Conservation (phyloP, 2,888 invertebrate species). For the Oscheius sp. region DNA sequence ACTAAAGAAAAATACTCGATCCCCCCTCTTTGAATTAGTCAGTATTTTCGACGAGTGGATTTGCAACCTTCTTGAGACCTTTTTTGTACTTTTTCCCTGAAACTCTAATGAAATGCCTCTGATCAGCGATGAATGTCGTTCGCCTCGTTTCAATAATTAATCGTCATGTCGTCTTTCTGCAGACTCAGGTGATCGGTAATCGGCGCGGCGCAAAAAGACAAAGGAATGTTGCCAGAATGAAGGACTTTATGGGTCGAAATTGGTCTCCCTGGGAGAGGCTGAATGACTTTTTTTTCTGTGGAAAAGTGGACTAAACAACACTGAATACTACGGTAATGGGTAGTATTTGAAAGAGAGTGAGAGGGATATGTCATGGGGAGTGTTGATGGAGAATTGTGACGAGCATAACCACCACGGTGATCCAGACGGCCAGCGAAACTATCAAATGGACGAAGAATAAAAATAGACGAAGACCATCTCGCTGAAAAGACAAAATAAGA, state of each 20-base stretch:
- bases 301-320: not conserved
- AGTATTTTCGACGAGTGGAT: too few species aligned
- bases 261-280: constrained; percentile 15
- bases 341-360: not conserved
- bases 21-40: too few species aligned
- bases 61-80: too few species aligned
- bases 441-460: constrained; percentile 50
- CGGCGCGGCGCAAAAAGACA: not conserved
- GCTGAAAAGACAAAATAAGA: not conserved
- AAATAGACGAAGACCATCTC: constrained; percentile 40
- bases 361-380: constrained; percentile 35
- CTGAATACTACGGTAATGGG: not conserved
- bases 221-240: not conserved
- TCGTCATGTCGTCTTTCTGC: not conserved
- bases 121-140: not conserved
- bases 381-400: constrained; percentile 50
- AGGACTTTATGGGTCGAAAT: not conserved
- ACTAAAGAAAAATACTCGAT: too few species aligned
- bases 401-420: constrained; percentile 52
- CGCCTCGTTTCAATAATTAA: not conserved
- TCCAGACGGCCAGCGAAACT: constrained; percentile 48
- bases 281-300: too few species aligned
- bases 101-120: too few species aligned
- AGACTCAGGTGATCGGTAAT: constrained; percentile 1
- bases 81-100: too few species aligned